Percentiles rank a stretch among this genome's conserved stretches.
Evolutionary conservation across 2,888 invertebrate genomes (phyloP).

Genomic region (Ctenicera cuprea): DNA sequence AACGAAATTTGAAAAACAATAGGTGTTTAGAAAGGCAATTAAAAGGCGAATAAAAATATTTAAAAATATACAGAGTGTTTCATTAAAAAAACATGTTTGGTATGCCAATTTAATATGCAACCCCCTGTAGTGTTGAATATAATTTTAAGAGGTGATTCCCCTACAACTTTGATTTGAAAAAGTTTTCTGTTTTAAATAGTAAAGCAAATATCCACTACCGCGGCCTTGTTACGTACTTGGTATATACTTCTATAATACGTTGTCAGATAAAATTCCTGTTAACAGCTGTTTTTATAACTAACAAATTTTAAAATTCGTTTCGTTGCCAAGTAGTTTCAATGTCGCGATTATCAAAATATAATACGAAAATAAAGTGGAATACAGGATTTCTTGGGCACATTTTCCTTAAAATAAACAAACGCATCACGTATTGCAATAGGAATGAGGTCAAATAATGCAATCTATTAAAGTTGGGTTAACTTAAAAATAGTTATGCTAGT

Average conservation of each 20-base stretch:
- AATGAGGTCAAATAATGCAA: neutral
- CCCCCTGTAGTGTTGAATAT: too few species aligned
- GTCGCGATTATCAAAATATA: constrained; percentile 15
- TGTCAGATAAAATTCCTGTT: neutral
- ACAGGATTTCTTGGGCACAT: neutral
- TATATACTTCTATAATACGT: neutral
- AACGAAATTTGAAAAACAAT: too few species aligned
- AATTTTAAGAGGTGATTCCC: too few species aligned
- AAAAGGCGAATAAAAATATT: too few species aligned
- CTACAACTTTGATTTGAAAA: too few species aligned
- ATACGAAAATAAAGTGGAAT: neutral
- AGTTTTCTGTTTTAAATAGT: too few species aligned
- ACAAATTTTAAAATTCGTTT: neutral
- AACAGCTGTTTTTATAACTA: neutral
- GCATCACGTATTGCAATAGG: neutral
- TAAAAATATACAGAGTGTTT: too few species aligned
- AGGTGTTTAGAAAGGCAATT: too few species aligned
- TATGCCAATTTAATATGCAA: too few species aligned
- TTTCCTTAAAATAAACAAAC: neutral
- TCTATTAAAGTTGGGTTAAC: neutral
- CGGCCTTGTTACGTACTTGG: too few species aligned
- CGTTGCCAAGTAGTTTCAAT: constrained; percentile 12
- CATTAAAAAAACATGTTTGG: too few species aligned
- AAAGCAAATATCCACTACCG: too few species aligned
- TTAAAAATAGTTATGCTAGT: neutral